A percentile compares a stretch with the other conserved stretches of the same genome.
These are phyloP conservation scores for Phocides pigmalion DNA, from an alignment of 1,140 invertebrate genomes.

Conservation along the genomic window DNA sequence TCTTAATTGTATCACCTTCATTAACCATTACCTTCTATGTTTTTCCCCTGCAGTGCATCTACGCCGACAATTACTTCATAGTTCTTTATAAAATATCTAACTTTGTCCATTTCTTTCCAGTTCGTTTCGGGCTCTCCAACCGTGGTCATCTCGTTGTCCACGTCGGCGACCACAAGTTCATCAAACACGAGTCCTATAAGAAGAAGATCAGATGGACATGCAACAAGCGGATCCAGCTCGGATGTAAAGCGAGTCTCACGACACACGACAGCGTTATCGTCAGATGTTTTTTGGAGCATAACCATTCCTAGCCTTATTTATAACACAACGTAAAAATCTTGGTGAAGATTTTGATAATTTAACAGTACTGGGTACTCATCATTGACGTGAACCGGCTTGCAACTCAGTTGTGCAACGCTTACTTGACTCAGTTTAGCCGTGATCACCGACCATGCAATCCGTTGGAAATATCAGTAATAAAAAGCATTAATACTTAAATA, in stretches of 20 bases:
- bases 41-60: neutral
- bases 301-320: conserved; percentile 50
- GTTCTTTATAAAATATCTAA: conserved; percentile 15
- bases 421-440: too few relatives aligned
- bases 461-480: too few relatives aligned
- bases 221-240: conserved; percentile 57
- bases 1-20: too few relatives aligned
- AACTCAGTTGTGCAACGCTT: too few relatives aligned
- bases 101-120: conserved; percentile 49
- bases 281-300: conserved; percentile 63
- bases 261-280: conserved; percentile 64
- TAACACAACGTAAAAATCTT: too few relatives aligned
- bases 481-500: too few relatives aligned
- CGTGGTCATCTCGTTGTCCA: conserved; percentile 66
- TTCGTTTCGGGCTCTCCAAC: conserved; percentile 64
- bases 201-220: conserved; percentile 72
- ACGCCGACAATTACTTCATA: neutral
- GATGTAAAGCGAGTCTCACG: conserved; percentile 68
- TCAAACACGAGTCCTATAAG: conserved; percentile 71
- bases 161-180: conserved; percentile 65
- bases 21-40: too few relatives aligned
- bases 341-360: too few relatives aligned
- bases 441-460: too few relatives aligned
- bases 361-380: too few relatives aligned
- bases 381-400: too few relatives aligned